A percentile compares a stretch with the other conserved stretches of the same genome.
Evolutionary conservation across 1,140 invertebrate genomes (phyloP).

Genomic region (Helicoverpa zea): DNA sequence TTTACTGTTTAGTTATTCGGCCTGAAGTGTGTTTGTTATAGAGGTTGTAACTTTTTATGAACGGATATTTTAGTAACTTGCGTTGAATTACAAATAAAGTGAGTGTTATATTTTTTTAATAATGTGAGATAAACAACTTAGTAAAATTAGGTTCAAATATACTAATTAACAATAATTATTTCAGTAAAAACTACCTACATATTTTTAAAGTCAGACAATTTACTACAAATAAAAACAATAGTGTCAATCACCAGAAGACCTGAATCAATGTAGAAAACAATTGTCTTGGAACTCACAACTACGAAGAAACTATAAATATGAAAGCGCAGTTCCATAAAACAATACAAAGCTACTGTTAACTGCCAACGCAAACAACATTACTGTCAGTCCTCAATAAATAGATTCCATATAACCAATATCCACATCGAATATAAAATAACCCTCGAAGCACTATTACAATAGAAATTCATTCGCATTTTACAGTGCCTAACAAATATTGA

Average conservation of each 20-base stretch:
- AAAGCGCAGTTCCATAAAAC: background rate
- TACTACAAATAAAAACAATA: too few species aligned
- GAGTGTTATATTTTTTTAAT: too few species aligned
- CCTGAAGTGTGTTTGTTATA: background rate
- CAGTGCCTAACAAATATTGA: conserved; percentile 70
- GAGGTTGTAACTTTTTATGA: background rate
- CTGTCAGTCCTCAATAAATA: background rate
- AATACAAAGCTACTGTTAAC: background rate
- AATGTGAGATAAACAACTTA: too few species aligned
- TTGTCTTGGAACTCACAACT: too few species aligned
- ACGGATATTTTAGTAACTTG: background rate
- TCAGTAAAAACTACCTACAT: too few species aligned
- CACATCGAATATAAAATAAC: conserved; percentile 35
- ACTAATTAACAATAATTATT: too few species aligned
- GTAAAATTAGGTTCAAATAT: too few species aligned
- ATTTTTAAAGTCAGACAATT: too few species aligned
- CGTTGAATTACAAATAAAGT: too few species aligned
- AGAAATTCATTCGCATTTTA: conserved; percentile 71
- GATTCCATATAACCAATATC: conserved; percentile 5
- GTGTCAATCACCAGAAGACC: too few species aligned
- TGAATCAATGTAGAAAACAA: too few species aligned
- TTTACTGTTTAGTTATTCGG: background rate
- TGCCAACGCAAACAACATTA: background rate
- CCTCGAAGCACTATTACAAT: conserved; percentile 47
- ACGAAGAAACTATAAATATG: too few species aligned